A percentile compares a stretch with the other conserved stretches of the same genome.
Evolutionary conservation across 2,888 invertebrate species (phyloP).

Genomic region (Melolontha melolontha): DNA sequence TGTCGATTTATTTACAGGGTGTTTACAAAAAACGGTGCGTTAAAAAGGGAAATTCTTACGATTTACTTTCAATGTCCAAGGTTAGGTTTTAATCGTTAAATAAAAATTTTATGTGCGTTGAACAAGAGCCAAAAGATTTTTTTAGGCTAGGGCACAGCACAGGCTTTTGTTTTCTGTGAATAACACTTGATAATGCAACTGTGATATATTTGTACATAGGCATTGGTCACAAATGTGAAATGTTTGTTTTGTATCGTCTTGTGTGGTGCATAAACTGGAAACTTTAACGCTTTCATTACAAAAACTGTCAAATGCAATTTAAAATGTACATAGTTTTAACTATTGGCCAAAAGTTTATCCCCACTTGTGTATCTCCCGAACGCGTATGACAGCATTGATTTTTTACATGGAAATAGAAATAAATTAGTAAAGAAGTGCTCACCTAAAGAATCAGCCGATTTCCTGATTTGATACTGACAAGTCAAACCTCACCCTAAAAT

Average conservation of each 20-base stretch:
- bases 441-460: too few species aligned
- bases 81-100: conserved; percentile 44
- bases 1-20: conserved; percentile 40
- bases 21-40: conserved; percentile 42
- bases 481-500: too few species aligned
- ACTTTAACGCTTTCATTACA: conserved; percentile 6
- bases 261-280: conserved; percentile 20
- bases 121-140: not conserved
- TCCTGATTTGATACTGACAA: too few species aligned
- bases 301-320: too few species aligned
- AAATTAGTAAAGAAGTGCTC: too few species aligned
- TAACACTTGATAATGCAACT: conserved; percentile 35
- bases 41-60: conserved; percentile 50
- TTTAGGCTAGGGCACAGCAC: conserved; percentile 20
- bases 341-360: too few species aligned
- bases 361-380: too few species aligned
- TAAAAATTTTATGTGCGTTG: conserved; percentile 13
- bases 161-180: conserved; percentile 42
- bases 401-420: too few species aligned
- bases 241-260: conserved; percentile 16
- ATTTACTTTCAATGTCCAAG: conserved; percentile 48
- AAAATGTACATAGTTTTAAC: too few species aligned
- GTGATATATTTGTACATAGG: conserved; percentile 21
- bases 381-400: too few species aligned
- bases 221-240: conserved; percentile 17